Base-by-base conservation (phyloP, 2,888 invertebrate genomes). In the Meloe dianella region DNA sequence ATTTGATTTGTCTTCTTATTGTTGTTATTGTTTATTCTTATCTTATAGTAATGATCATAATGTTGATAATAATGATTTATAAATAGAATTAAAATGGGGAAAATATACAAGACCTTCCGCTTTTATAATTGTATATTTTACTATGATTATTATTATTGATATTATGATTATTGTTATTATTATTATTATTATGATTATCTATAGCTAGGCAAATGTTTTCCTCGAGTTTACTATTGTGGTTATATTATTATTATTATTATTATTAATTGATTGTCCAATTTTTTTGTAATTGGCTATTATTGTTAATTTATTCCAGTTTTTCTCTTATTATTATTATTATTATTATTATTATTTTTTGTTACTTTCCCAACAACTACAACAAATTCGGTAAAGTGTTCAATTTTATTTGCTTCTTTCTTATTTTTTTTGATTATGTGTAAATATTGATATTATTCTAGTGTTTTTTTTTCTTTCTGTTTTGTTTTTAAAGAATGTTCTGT, bases 191-290 rank as follows among this genome's bases (percentile, higher is more conserved):
- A n/a, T 38, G 32, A 12, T 32, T 32, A 32, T 9, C 35, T 14
- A 35, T 35, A 10, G 47, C 9, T 47, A 47, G 47, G 2, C 20
- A 20, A 47, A 47, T 20, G 47, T 47, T 47, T 47, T 47, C 20
- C 47, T 47, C 47, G 9, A 47, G n/a, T 57, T 57, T 57, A 30
- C 22, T 6, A 20, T 51, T 51, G 12, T 30, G 27, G 57, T n/a
- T n/a, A n/a, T n/a, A n/a, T n/a, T n/a, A n/a, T 57, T 57, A 30
- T 58, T 58, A 58, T 58, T 29, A 58, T 58, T 29, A 32, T 35
- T 12, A 58, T 20, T 47, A 17, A 41, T n/a, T 41, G 47, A 47
- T 47, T 47, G 47, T 47, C 20, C 2, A 29, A 58, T 38, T 41
- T 20, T 47, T 7, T 41, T 41, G 38, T 41, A 17, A 41, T 47